Percentiles rank a stretch among this genome's conserved stretches.
Evolutionary conservation across 1,140 invertebrate genomes (phyloP).

Genomic region (Rhizoglyphus robini): DNA sequence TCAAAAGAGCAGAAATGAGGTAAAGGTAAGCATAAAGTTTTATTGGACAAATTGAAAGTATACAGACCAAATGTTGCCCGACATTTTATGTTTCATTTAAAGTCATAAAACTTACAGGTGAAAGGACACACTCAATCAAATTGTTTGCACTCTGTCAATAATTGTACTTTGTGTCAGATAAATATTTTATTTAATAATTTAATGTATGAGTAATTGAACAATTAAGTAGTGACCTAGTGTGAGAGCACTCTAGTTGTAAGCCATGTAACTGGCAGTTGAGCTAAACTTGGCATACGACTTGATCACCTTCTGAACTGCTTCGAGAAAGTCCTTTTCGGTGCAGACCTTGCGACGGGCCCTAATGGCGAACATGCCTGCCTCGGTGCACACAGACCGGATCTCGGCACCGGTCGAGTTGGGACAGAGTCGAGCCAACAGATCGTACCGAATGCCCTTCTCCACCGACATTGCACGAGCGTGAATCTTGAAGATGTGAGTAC

Average conservation of each 20-base stretch:
- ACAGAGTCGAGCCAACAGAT: conserved; percentile 42
- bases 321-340: conserved; percentile 46
- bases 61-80: too few species aligned
- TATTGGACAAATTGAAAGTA: too few species aligned
- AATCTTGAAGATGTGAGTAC: conserved; percentile 43
- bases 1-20: too few species aligned
- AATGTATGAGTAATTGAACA: too few species aligned
- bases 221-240: too few species aligned
- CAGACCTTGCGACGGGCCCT: conserved; percentile 43
- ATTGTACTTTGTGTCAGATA: too few species aligned
- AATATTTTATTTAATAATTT: too few species aligned
- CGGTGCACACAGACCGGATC: conserved; percentile 42
- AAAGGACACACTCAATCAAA: too few species aligned
- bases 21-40: too few species aligned
- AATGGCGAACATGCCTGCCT: conserved; percentile 47
- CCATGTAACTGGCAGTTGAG: conserved; percentile 45
- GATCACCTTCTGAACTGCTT: conserved; percentile 47
- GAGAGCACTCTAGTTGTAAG: conserved; percentile 45
- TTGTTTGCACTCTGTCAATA: too few species aligned
- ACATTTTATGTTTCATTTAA: too few species aligned
- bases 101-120: too few species aligned
- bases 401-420: conserved; percentile 45
- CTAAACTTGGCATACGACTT: conserved; percentile 46
- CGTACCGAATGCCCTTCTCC: conserved; percentile 43
- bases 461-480: conserved; percentile 41